These are phyloP conservation scores for Muscicapa comitata DNA, from an alignment of 2,797 vertebrate genomes.

Conservation along the genomic window DNA sequence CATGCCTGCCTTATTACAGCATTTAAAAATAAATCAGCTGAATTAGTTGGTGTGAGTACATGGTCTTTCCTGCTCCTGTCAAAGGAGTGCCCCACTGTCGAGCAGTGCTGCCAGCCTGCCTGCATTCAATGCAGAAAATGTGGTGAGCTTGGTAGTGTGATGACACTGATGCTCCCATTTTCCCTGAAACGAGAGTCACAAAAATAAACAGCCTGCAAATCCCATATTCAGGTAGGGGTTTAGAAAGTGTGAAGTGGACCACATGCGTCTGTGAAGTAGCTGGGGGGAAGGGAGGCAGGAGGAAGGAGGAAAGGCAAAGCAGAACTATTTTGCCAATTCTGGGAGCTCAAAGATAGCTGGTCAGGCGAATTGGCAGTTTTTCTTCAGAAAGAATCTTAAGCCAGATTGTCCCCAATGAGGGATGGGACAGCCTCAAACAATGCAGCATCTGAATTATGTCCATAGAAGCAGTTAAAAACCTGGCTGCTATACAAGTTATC, in stretches of 20 bases:
- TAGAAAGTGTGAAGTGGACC: not conserved
- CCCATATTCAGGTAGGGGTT: not conserved
- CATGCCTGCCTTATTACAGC: fast-evolving
- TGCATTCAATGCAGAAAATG: not conserved
- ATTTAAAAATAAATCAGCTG: not conserved
- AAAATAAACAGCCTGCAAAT: constrained; percentile 4
- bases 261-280: not conserved
- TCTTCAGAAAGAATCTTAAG: not conserved
- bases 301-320: not conserved
- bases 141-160: not conserved
- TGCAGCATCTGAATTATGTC: not conserved
- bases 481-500: not conserved
- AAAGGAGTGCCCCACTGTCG: not conserved
- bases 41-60: not conserved
- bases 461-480: not conserved
- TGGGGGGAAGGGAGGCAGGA: not conserved
- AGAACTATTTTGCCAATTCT: not conserved
- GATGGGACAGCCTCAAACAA: not conserved
- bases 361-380: not conserved
- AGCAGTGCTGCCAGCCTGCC: not conserved
- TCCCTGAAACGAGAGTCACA: not conserved
- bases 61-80: not conserved
- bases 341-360: not conserved
- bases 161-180: not conserved
- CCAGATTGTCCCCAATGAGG: not conserved